Conservation (phyloP, 2,797 vertebrate genomes). For the Heliangelus exortis region DNA sequence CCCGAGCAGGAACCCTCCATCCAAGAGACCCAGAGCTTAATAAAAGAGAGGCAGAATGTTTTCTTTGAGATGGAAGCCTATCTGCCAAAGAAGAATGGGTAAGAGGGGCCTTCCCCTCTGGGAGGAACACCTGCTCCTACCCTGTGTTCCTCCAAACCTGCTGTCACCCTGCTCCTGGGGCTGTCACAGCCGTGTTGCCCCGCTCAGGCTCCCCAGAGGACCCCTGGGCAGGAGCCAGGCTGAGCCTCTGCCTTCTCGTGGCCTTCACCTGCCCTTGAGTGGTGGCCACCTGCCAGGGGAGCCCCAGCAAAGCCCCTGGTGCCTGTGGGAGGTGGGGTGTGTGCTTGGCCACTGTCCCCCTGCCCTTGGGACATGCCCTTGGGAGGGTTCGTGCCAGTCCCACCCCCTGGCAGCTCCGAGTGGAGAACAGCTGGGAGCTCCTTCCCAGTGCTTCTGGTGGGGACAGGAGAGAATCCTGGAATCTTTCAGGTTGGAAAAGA, state of each 20-base stretch:
- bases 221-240: no score
- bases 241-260: not conserved
- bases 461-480: not conserved
- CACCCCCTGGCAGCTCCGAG: not conserved
- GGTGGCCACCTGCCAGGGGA: fast-evolving
- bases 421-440: not conserved
- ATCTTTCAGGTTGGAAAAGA: no score
- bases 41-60: conserved; percentile 83
- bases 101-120: not conserved
- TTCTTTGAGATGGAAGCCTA: conserved; percentile 96
- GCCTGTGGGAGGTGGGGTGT: not conserved
- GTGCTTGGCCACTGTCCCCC: fast-evolving
- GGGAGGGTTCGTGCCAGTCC: not conserved
- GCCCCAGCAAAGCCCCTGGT: not conserved
- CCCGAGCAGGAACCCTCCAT: conserved; percentile 71
- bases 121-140: not conserved
- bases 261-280: not conserved
- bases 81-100: conserved; percentile 96
- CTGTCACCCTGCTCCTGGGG: not conserved
- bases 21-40: conserved; percentile 82
- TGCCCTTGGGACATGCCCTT: not conserved
- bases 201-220: not conserved
- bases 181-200: not conserved
- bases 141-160: not conserved
- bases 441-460: not conserved